phyloP scores from a whole-genome alignment of 2,113 vertebrate species.

The Condylura cristata region DNA sequence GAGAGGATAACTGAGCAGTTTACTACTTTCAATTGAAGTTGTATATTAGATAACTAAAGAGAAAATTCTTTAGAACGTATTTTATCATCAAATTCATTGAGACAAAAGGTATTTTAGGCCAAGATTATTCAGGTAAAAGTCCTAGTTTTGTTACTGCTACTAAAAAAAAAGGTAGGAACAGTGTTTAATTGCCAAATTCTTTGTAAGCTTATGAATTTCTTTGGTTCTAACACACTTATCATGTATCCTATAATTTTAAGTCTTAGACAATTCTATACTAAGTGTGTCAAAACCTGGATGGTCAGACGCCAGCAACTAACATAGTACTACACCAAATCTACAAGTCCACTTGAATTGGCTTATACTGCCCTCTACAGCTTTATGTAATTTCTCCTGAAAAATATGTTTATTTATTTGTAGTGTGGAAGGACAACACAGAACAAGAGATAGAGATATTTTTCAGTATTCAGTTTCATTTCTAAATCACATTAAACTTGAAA shows the following conservation, averaged over 20 bases:
- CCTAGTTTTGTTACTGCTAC: not conserved
- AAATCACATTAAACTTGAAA: slow-evolving; percentile 29
- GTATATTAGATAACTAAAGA: not conserved
- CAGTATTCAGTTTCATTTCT: slow-evolving; percentile 14
- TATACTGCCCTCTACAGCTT: slow-evolving; percentile 75
- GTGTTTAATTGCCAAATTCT: not conserved
- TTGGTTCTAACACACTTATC: not conserved
- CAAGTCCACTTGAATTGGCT: slow-evolving; percentile 8
- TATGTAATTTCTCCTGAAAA: slow-evolving; percentile 30
- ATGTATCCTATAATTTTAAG: not conserved
- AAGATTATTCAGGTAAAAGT: not conserved
- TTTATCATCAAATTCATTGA: slow-evolving; percentile 13
- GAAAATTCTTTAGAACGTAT: slow-evolving; percentile 16
- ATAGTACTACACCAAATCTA: not conserved
- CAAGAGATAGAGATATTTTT: not conserved
- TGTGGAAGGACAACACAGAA: not conserved
- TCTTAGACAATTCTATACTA: not conserved
- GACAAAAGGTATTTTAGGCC: slow-evolving; percentile 13
- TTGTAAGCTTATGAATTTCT: not conserved
- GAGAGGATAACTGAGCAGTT: not conserved
- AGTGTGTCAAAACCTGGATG: not conserved
- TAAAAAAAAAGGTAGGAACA: not conserved
- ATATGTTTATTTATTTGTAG: not conserved
- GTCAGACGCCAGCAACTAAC: not conserved
- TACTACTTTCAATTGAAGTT: slow-evolving; percentile 13